These are phyloP conservation scores for Endomychus coccineus DNA, from an alignment of 2,888 invertebrate species.

Conservation along the genomic window DNA sequence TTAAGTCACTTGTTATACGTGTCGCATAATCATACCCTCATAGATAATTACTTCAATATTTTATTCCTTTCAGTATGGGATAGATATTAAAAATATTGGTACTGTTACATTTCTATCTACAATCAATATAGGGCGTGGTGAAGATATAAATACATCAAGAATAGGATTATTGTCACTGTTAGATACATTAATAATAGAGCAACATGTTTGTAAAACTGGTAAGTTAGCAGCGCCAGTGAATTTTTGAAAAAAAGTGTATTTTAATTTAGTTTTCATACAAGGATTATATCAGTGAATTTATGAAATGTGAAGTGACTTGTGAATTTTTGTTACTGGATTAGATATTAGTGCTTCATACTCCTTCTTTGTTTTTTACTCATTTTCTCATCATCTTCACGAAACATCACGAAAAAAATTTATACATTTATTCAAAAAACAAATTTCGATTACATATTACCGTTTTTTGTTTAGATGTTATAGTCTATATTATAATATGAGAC, in stretches of 20 bases:
- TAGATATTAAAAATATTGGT: slow-evolving; percentile 37
- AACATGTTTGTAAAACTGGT: slow-evolving; percentile 46
- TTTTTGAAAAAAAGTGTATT: slow-evolving; percentile 4
- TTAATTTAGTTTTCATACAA: slow-evolving; percentile 1
- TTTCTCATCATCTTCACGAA: too few species aligned
- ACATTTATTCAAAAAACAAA: too few species aligned
- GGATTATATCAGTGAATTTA: too few species aligned
- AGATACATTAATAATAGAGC: slow-evolving; percentile 24
- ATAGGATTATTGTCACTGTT: slow-evolving; percentile 24
- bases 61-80: slow-evolving; percentile 39
- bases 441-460: too few species aligned
- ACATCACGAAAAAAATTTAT: too few species aligned
- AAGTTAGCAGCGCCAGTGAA: slow-evolving; percentile 27
- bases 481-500: too few species aligned
- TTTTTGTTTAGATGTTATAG: too few species aligned
- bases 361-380: too few species aligned
- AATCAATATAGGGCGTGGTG: slow-evolving; percentile 37
- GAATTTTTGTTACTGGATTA: too few species aligned
- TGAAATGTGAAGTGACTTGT: too few species aligned
- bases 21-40: slow-evolving; percentile 19
- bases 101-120: slow-evolving; percentile 37
- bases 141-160: slow-evolving; percentile 33
- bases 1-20: slow-evolving; percentile 13
- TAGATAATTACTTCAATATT: slow-evolving; percentile 28
- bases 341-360: too few species aligned